Evolutionary conservation across 2,797 vertebrate genomes (phyloP).

Genomic region (Alexandromys oeconomus): DNA sequence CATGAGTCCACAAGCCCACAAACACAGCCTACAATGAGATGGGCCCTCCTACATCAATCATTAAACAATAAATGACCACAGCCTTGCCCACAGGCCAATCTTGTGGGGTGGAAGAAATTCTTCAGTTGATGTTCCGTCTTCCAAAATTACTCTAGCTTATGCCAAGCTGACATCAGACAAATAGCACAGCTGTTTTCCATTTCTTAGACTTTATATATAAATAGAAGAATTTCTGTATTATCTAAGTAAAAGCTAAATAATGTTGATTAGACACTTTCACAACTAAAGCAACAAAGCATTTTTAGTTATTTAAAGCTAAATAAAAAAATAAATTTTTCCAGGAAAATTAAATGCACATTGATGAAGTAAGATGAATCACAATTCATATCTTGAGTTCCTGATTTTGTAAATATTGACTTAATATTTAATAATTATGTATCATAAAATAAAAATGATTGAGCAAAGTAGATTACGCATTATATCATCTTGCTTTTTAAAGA

Average conservation of each 20-base stretch:
- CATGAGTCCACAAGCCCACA: neutral
- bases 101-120: neutral
- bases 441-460: neutral
- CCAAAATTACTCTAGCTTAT: neutral
- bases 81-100: neutral
- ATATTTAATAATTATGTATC: neutral
- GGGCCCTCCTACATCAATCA: neutral
- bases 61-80: neutral
- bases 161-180: neutral
- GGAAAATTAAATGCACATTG: neutral
- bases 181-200: neutral
- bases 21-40: neutral
- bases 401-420: constrained; percentile 31
- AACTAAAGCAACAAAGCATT: neutral
- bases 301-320: constrained; percentile 18
- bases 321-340: neutral
- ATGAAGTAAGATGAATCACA: neutral
- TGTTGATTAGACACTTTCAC: neutral
- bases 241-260: neutral
- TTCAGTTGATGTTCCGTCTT: neutral
- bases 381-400: neutral
- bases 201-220: neutral
- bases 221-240: neutral
- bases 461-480: neutral
- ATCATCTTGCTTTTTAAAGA: neutral